Conservation (phyloP, 2,797 vertebrate species). For the Poecile montanus region DNA sequence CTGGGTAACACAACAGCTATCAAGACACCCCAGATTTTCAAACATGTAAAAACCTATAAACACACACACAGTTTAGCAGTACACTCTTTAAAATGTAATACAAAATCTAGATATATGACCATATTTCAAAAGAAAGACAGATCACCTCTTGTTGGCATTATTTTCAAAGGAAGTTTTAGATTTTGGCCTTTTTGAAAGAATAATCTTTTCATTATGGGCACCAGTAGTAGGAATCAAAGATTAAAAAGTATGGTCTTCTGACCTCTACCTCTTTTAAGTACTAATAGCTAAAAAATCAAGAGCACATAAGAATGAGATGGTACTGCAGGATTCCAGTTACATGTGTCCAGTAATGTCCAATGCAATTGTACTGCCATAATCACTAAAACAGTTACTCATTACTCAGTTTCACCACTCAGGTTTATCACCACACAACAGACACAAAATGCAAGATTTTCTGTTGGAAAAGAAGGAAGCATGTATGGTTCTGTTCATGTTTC, state of each 20-base stretch:
- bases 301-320: neutral
- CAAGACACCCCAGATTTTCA: neutral
- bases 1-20: neutral
- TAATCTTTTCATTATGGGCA: neutral
- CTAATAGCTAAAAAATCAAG: neutral
- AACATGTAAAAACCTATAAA: neutral
- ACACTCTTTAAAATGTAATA: neutral
- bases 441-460: neutral
- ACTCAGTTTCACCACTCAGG: neutral
- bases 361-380: neutral
- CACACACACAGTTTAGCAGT: neutral
- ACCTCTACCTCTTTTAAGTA: neutral
- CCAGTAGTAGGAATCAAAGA: neutral
- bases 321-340: neutral
- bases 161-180: neutral
- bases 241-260: neutral
- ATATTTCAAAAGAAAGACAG: neutral
- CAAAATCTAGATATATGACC: neutral
- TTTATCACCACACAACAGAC: neutral
- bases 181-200: neutral
- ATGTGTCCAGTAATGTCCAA: neutral
- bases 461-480: neutral
- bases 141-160: neutral
- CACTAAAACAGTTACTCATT: neutral
- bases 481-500: neutral